Base-by-base conservation (phyloP, 2,113 vertebrate genomes). In the Phodopus roborovskii region DNA sequence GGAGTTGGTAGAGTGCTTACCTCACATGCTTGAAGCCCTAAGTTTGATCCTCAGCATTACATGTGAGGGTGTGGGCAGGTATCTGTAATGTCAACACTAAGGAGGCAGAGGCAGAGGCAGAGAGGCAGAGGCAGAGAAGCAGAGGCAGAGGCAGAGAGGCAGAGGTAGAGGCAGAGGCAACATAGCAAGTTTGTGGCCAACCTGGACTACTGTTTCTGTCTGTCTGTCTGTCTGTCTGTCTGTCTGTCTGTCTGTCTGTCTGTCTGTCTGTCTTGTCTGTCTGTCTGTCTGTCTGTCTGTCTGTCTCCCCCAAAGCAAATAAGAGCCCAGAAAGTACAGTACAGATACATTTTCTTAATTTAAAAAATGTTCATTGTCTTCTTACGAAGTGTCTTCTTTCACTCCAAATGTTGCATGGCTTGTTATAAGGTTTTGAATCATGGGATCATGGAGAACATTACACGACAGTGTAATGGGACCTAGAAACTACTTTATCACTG, bases 401-500 rank as follows among this genome's bases (percentile, higher is more conserved):
- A 88, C 11, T 12, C 1, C 53, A 79, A 77, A 75, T 93, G 53
- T 62, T 88, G 33, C 20, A 50, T 64, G 66, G 39, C 4, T 88
- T 94, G 20, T 75, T 74, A 39, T 42, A 84, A 92, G 89, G 39
- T 60, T 77, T 58, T 33, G 4, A 39, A 94, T 86, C 68, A 71
- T 94, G 20, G 66, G 50, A 45, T 9, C 6, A 36, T 82, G 11
- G 81, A 74, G 66, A 11, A 42, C 83, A 33, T 56, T 91, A 45
- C 11, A 70, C 33, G 6, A 9, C 4, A 89, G 19, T n/a, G 17
- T 3, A 71, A 68, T n/a, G 50, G 16, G 50, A 82, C 70, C 58
- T 26, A 81, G 30, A 33, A 30, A 88, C 39, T 71, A 85, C 85
- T 94, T 97, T 91, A 89, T 94, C 64, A 73, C 22, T 91, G 87